phyloP scores from a whole-genome alignment of 2,888 invertebrate genomes.

The Conops quadrifasciatus region DNA sequence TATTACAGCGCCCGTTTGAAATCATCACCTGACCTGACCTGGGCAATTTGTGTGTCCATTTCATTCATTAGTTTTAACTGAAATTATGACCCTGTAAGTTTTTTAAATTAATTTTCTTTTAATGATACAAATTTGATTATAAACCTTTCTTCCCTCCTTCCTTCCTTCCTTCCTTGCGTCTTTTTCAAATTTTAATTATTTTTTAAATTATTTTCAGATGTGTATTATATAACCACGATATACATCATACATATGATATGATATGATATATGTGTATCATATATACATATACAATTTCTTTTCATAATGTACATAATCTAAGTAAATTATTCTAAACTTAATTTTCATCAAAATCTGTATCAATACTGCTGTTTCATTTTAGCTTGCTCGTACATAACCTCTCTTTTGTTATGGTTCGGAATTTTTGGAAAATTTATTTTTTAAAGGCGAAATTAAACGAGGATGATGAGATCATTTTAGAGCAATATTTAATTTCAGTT shows the following conservation, averaged over 20 bases:
- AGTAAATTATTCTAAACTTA: slow-evolving; percentile 26
- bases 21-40: too few species aligned
- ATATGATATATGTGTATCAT: too few species aligned
- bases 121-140: neutral
- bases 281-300: neutral
- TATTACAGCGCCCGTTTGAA: too few species aligned
- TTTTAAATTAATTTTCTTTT: neutral
- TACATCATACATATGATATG: slow-evolving; percentile 1
- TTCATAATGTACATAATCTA: slow-evolving; percentile 33
- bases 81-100: neutral
- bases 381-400: slow-evolving; percentile 7
- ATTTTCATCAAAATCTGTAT: slow-evolving; percentile 20
- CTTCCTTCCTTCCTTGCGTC: too few species aligned
- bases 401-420: neutral
- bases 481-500: slow-evolving; percentile 49
- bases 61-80: neutral
- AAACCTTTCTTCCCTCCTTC: neutral
- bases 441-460: slow-evolving; percentile 65
- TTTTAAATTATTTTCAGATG: slow-evolving; percentile 5
- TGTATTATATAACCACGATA: neutral
- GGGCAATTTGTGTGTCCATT: slow-evolving; percentile 26
- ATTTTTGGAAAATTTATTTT: slow-evolving; percentile 26
- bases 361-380: slow-evolving; percentile 13
- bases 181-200: neutral
- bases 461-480: slow-evolving; percentile 66